Percentiles rank a stretch among this genome's conserved stretches.
Conservation (phyloP, 2,888 invertebrate genomes). For the Plebejus melissa region DNA sequence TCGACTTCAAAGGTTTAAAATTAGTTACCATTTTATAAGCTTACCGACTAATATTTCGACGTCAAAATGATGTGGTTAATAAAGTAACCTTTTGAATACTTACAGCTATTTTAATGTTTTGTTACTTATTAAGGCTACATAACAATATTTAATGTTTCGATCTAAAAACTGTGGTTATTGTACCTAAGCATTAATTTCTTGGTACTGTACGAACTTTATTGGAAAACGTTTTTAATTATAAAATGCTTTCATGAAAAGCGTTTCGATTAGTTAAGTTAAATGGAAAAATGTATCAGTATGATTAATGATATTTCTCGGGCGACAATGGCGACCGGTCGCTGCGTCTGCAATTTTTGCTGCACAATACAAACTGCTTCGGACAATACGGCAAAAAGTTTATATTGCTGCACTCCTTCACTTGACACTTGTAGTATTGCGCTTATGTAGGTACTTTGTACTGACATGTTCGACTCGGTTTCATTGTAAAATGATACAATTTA, state of each 20-base stretch:
- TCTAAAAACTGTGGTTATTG: too few species aligned
- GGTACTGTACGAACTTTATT: not conserved
- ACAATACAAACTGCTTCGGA: slow-evolving; percentile 24
- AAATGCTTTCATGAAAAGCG: not conserved
- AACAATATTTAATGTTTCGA: too few species aligned
- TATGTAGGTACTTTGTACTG: not conserved
- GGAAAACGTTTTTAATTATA: not conserved
- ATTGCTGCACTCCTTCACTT: slow-evolving; percentile 7
- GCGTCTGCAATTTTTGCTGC: slow-evolving; percentile 22
- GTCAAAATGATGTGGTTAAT: not conserved
- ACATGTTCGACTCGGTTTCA: not conserved
- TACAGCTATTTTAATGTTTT: not conserved
- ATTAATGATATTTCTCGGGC: slow-evolving; percentile 19
- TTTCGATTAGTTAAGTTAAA: slow-evolving; percentile 27
- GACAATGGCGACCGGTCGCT: slow-evolving; percentile 24
- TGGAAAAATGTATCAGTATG: slow-evolving; percentile 25
- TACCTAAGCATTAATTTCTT: too few species aligned
- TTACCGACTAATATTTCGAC: not conserved
- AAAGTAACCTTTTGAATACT: not conserved
- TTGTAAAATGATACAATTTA: not conserved
- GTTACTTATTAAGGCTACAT: not conserved
- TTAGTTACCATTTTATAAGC: not conserved
- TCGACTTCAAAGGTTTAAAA: not conserved
- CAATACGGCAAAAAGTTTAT: slow-evolving; percentile 19
- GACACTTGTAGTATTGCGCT: not conserved